Evolutionary conservation across 2,797 vertebrate species (phyloP), one percentile per base, ranked within the genome.

Genomic region (Sus cebifrons): DNA sequence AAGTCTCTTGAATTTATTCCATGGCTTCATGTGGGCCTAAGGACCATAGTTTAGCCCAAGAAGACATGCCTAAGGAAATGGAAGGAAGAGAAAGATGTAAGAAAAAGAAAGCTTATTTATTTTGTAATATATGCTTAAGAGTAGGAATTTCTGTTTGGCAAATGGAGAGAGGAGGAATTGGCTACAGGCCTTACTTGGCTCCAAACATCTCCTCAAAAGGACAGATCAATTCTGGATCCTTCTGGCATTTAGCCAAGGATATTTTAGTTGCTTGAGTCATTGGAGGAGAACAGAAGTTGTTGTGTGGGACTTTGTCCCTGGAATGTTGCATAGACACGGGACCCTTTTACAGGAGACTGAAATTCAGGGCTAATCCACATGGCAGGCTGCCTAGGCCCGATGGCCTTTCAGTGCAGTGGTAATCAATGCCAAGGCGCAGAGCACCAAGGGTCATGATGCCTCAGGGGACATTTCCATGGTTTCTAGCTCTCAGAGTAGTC

Each of bases 71-170:
- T 83, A 79, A 44, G 87, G 70, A 95, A 94, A 92, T 0, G 73
- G 58, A 89, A 70, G 13, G 86, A 75, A 95, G 95, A 95, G 16
- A 92, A 95, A 87, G 11, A 14, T 56, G 0, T 18, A 89, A 73
- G 77, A 82, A 73, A 87, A 81, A 52, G 18, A 62, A 94, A 79
- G n/a, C 44, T 96, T 62, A 93, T 62, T 86, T 94, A 89, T 88
- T 94, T 96, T 94, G 82, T 73, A 90, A 77, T 70, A 84, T 67
- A 73, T 75, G 44, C 67, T 16, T 75, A 74, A 90, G 25, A 84
- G 16, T 65, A 62, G 71, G 52, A 79, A 54, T 93, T 54, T 83
- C 27, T 79, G 23, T 88, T 96, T 85, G 64, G 58, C 25, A 94
- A 86, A 86, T 2, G 27, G 21, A 60, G 36, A 89, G 67, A n/a